These are phyloP conservation scores for Monochamus alternatus DNA, from an alignment of 2,888 invertebrate species.

Conservation along the genomic window DNA sequence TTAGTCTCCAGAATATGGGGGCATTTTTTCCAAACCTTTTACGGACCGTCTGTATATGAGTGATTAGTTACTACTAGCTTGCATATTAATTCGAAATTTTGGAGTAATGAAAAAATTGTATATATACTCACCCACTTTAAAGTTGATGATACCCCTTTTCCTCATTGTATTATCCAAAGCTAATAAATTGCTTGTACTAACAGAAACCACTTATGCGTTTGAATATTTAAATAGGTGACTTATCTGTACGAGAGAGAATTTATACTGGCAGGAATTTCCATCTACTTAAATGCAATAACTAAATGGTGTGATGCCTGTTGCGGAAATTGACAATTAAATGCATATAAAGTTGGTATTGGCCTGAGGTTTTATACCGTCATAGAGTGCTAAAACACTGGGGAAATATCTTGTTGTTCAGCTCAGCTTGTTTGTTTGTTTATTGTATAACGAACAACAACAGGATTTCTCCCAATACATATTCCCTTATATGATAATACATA, in stretches of 20 bases:
- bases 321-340: slow-evolving; percentile 6
- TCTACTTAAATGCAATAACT: background rate
- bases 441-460: background rate
- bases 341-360: background rate
- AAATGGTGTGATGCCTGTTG: background rate
- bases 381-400: background rate
- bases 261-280: background rate
- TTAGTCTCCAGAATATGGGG: no score
- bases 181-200: background rate
- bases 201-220: background rate
- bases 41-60: no score
- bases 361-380: background rate
- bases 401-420: background rate
- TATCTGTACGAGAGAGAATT: background rate
- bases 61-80: no score
- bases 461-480: no score
- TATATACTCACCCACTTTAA: background rate
- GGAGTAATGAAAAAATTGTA: no score
- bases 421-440: background rate
- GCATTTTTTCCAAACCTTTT: no score
- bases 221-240: background rate
- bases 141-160: background rate
- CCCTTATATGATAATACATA: no score
- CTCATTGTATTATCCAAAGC: background rate
- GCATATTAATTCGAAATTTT: no score